A percentile compares a stretch with the other conserved stretches of the same genome.
Conservation (phyloP, 2,888 invertebrate genomes). For the Clusia tigrina region DNA sequence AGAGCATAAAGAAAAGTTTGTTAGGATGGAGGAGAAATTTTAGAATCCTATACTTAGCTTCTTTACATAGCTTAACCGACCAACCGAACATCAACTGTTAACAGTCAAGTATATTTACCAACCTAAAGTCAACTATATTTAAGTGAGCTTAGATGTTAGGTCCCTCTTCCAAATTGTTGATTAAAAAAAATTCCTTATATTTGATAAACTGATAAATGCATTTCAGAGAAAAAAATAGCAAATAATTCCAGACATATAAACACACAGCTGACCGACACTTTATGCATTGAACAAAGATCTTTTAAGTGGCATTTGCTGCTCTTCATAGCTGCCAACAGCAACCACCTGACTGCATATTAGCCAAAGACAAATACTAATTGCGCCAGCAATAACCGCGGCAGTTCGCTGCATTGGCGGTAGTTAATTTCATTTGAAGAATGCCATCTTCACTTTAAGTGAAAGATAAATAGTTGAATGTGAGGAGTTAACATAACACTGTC, state of each 20-base stretch:
- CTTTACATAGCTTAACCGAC: too few relatives aligned
- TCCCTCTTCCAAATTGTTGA: too few relatives aligned
- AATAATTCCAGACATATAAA: constrained; percentile 39
- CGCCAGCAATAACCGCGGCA: constrained; percentile 38
- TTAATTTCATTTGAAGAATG: constrained; percentile 63
- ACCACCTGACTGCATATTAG: constrained; percentile 57
- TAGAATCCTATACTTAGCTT: too few relatives aligned
- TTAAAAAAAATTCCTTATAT: too few relatives aligned
- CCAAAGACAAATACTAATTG: constrained; percentile 58
- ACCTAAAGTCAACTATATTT: too few relatives aligned
- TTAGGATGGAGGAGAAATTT: too few relatives aligned
- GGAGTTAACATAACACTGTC: constrained; percentile 24
- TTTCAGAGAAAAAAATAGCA: constrained; percentile 24
- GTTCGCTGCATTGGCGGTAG: constrained; percentile 41
- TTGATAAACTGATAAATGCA: too few relatives aligned
- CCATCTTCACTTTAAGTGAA: constrained; percentile 63
- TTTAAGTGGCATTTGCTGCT: constrained; percentile 16
- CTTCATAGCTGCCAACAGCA: constrained; percentile 47
- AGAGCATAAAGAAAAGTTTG: too few relatives aligned
- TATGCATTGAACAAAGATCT: constrained; percentile 45
- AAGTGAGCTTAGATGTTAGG: too few relatives aligned
- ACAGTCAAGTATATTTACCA: too few relatives aligned
- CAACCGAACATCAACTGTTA: too few relatives aligned
- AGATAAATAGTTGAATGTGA: constrained; percentile 52
- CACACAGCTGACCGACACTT: constrained; percentile 48